Evolutionary conservation across 92 coral and sea anemone species (phyloP), one percentile per base, ranked within the genome.

Genomic region (Micromussa lordhowensis): DNA sequence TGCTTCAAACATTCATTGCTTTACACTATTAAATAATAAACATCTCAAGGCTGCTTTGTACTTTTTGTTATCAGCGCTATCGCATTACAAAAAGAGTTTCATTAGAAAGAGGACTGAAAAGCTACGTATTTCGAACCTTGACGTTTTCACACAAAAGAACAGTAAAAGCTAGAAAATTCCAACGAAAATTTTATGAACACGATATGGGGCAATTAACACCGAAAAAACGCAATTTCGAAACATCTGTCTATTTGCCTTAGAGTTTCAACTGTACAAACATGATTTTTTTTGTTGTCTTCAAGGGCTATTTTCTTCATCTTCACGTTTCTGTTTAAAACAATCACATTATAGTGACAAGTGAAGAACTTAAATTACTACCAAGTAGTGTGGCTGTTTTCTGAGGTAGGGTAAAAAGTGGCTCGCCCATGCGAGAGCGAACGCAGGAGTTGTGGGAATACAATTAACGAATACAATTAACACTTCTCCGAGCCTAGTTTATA

Each of bases 231-330:
- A 24, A 57, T 38, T 31, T 4, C 26, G 31, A 36, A 49, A 63
- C 81, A 84, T 68, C 80, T 73, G 88, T 38, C 6, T 84, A n/a
- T 84, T 84, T 72, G 32, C 3, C 30, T 75, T 34, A 13, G 71
- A 32, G 73, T 84, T 55, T 84, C 55, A 31, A 35, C 66, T 72
- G 72, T 84, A 34, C 80, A 84, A 84, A 75, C 30, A 84, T 3
- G 32, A 31, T 84, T 17, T 38, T 14, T n/a, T 24, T 55, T 32
- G 1, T 7, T 84, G 71, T 70, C 71, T 74, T 63, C 35, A 24
- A 17, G 29, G 48, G 26, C 35, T 73, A 35, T 55, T 74, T 35
- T 36, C 5, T 34, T 26, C 22, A 83, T 19, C 9, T 6, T 11
- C 31, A 9, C 14, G 8, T 21, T 19, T 40, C 48, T 29, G 9